A percentile compares a stretch with the other conserved stretches of the same genome.
Evolutionary conservation across 2,888 invertebrate genomes (phyloP).

Genomic region (Eledona agricola): DNA sequence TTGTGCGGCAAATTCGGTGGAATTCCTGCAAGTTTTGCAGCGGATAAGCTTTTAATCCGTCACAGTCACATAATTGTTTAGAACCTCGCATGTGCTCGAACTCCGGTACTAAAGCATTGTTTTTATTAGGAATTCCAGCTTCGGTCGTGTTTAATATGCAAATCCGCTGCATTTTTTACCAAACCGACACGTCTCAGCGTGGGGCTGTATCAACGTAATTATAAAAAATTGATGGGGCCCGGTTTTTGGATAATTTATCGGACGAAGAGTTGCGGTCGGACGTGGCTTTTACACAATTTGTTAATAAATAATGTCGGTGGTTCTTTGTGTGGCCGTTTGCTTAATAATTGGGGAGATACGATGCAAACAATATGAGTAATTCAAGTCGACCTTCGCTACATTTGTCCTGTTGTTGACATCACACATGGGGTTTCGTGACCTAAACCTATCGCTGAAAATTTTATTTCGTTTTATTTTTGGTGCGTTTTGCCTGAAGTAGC

Average conservation of each 20-base stretch:
- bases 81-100: too few species aligned
- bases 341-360: constrained; percentile 35
- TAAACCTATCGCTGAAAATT: constrained; percentile 38
- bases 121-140: too few species aligned
- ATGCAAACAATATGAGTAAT: constrained; percentile 35
- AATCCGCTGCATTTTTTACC: too few species aligned
- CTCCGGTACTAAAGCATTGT: too few species aligned
- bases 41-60: constrained; percentile 22
- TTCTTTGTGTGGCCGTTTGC: constrained; percentile 29
- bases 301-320: constrained; percentile 25
- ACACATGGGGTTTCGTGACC: constrained; percentile 44
- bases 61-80: too few species aligned
- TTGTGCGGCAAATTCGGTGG: constrained; percentile 30
- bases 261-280: constrained; percentile 12
- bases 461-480: constrained; percentile 33
- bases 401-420: constrained; percentile 43
- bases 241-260: constrained; percentile 16
- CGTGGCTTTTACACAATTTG: constrained; percentile 23
- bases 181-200: too few species aligned
- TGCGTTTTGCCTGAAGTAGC: constrained; percentile 4
- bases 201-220: too few species aligned
- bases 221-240: too few species aligned
- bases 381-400: constrained; percentile 34
- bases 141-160: too few species aligned
- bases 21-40: constrained; percentile 7